Percentiles rank a stretch among this genome's conserved stretches.
These are phyloP conservation scores for Felis catus DNA, from an alignment of 2,113 vertebrate genomes.

Conservation along the genomic window F.catus_Fca126_mat1.0 CM031428.1:37129501-37130000, in stretches of 20 bases:
- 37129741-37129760: not conserved
- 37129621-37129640: not conserved
- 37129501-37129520: not conserved
- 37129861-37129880: not conserved
- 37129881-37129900: not conserved
- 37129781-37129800: not conserved
- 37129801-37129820: not conserved
- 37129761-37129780: not conserved
- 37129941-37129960: not conserved
- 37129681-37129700: not conserved
- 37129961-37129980: not conserved
- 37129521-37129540: no score
- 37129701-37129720: not conserved
- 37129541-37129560: not conserved
- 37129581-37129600: not conserved
- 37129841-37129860: not conserved
- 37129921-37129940: not conserved
- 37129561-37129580: not conserved
- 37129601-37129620: not conserved
- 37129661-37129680: not conserved
- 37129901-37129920: not conserved
- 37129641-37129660: not conserved
- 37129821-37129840: not conserved
- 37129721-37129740: not conserved
- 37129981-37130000: not conserved